These are phyloP conservation scores for Entomyzon cyanotis DNA, from an alignment of 2,113 vertebrate genomes.

Conservation along the genomic window DNA sequence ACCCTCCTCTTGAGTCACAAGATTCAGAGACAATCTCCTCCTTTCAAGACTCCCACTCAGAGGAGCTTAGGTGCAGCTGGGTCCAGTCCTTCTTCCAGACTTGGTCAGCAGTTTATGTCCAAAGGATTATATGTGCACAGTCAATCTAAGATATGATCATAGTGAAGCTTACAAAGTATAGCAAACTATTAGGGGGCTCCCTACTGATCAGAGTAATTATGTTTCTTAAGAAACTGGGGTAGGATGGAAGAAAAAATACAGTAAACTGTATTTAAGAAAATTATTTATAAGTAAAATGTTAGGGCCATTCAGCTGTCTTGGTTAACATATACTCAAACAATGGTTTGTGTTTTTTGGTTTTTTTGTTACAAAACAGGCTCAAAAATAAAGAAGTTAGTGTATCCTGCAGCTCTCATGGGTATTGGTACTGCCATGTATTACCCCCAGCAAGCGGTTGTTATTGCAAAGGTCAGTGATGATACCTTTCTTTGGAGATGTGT, in stretches of 20 bases:
- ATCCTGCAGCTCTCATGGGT: conserved; percentile 84
- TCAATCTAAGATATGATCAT: not conserved
- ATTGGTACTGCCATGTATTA: conserved; percentile 90
- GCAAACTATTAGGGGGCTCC: not conserved
- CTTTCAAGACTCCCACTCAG: not conserved
- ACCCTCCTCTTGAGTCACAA: not conserved
- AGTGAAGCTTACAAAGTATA: not conserved
- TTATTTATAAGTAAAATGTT: not conserved
- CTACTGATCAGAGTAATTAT: not conserved
- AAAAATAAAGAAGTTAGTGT: conserved; percentile 85
- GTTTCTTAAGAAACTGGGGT: not conserved
- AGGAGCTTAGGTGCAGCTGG: not conserved
- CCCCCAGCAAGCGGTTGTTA: conserved; percentile 83
- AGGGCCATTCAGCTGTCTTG: not conserved
- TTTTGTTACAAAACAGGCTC: conserved; percentile 79
- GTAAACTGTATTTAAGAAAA: not conserved
- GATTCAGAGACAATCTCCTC: not conserved
- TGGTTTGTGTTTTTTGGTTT: not conserved
- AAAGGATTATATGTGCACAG: not conserved
- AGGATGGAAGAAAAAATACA: not conserved
- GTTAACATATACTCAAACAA: not conserved
- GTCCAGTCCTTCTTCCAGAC: not conserved
- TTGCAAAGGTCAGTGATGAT: conserved; percentile 82
- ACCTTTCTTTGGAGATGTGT: not conserved
- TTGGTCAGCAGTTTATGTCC: not conserved